Conservation (phyloP, 2,888 invertebrate genomes). For the Agriopis leucophaearia region DNA sequence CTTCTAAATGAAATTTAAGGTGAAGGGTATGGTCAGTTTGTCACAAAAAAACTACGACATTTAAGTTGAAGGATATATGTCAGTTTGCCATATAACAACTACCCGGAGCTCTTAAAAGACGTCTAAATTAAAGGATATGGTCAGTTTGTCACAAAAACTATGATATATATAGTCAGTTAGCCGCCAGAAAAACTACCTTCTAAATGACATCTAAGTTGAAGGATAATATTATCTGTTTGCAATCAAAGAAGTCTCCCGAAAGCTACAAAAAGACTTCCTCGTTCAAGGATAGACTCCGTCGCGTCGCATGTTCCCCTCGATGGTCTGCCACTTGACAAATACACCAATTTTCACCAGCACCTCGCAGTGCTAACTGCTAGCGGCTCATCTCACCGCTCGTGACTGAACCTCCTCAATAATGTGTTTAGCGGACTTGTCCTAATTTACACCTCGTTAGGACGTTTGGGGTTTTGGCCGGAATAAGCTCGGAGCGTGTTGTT, state of each 20-base stretch:
- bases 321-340: conserved; percentile 33
- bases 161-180: background rate
- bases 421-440: conserved; percentile 42
- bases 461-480: conserved; percentile 21
- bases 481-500: conserved; percentile 5
- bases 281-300: conserved; percentile 4
- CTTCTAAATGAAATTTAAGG: too few species aligned
- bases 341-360: conserved; percentile 43
- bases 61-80: too few species aligned
- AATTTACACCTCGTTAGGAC: conserved; percentile 38
- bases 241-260: too few species aligned
- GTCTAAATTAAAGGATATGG: too few species aligned
- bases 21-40: too few species aligned
- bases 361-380: conserved; percentile 33
- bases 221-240: too few species aligned
- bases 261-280: background rate
- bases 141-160: too few species aligned
- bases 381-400: conserved; percentile 37
- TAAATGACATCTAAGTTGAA: too few species aligned
- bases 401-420: conserved; percentile 40
- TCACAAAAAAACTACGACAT: too few species aligned
- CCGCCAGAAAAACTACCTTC: background rate
- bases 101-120: too few species aligned
- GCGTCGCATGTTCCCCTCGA: conserved; percentile 16
- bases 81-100: too few species aligned